Base-by-base conservation (phyloP, 2,888 invertebrate genomes). In the Ypsolopha scabrella region DNA sequence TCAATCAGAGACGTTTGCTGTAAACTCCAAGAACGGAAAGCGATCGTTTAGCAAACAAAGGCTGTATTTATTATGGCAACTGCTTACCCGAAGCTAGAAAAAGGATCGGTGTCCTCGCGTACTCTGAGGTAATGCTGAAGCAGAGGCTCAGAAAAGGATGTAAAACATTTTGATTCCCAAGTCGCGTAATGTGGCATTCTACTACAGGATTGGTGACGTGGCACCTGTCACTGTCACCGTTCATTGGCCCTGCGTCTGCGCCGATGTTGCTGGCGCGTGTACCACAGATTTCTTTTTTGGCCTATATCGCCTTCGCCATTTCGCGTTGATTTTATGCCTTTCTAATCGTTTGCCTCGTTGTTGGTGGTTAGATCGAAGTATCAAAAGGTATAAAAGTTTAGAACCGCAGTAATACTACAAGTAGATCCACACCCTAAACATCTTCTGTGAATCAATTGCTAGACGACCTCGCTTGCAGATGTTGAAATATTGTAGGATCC, bases 161-260 rank as follows among this genome's bases (percentile, higher is more conserved):
- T 64, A 62, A 65, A 60, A 64, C 55, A 62, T 67, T 55, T 65
- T 67, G 67, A 71, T 72, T 69, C 69, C 58, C 66, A 64, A 13
- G 70, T 67, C 65, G 72, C 63, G 67, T 72, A 68, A 70, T 69
- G 59, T 65, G 60, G 61, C 62, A 65, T 62, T 67, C 64, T 63
- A 67, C 63, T 59, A 64, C 60, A 61, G 67, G 71, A 76, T 79
- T 76, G 72, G 76, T 58, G 68, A 62, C 67, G 68, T 24, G 2
- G 70, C 76, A 80, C 75, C 76, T 79, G 80, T 76, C 76, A 72
- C 66, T 77, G 80, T 79, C 76, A 72, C 66, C 78, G 80, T 79
- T 80, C 80, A 75, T 75, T 80, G 79, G 80, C 34, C 76, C 76
- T 72, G 70, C 63, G 67, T 64, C 64, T 60, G 70, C 61, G 62